phyloP scores from a whole-genome alignment of 2,888 invertebrate genomes.

The Cephus sareptanus region DNA sequence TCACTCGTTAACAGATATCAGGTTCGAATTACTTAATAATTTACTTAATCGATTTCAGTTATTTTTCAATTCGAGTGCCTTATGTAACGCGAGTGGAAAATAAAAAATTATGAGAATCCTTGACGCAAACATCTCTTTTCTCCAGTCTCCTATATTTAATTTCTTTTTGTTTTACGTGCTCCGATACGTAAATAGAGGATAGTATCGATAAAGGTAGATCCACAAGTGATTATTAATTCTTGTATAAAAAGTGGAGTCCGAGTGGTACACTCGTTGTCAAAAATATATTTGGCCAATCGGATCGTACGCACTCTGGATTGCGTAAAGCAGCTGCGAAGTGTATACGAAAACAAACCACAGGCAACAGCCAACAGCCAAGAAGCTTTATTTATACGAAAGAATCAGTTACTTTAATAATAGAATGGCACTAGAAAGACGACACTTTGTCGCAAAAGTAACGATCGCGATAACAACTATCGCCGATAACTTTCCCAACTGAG shows the following conservation, averaged over 20 bases:
- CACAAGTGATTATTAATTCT: background rate
- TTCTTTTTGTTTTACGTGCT: no score
- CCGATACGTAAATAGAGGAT: no score
- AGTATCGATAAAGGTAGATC: background rate
- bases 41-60: background rate
- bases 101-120: background rate
- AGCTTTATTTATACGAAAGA: constrained; percentile 26
- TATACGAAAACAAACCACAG: background rate
- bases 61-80: background rate
- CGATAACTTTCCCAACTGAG: background rate
- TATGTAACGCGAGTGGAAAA: background rate
- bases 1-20: background rate
- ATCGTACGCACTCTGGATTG: background rate
- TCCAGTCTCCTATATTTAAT: background rate
- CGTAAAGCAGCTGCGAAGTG: background rate
- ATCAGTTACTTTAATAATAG: constrained; percentile 29
- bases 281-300: background rate
- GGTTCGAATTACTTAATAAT: background rate
- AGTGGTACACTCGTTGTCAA: background rate
- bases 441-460: background rate
- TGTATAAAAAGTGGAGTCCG: background rate
- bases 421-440: background rate
- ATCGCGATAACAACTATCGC: background rate
- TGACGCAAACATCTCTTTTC: background rate
- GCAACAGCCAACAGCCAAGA: constrained; percentile 8